Conservation (phyloP, 2,888 invertebrate genomes). For the Acleris sparsana region DNA sequence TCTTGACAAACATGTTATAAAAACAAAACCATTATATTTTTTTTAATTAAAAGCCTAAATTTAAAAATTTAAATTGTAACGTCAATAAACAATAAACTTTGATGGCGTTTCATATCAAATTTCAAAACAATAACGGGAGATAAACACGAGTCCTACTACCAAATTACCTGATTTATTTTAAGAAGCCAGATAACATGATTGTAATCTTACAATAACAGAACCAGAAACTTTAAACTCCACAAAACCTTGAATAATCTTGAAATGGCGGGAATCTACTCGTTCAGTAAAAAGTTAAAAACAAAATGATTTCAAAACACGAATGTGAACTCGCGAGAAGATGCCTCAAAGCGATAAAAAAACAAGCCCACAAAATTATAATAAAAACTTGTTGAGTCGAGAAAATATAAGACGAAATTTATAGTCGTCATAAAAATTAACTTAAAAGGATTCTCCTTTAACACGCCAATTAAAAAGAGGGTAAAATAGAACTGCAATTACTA, state of each 20-base stretch:
- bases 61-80: too few species aligned
- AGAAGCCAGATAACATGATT: too few species aligned
- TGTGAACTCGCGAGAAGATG: not conserved
- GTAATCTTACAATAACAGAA: too few species aligned
- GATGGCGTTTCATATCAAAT: too few species aligned
- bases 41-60: too few species aligned
- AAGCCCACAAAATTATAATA: slow-evolving; percentile 6
- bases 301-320: not conserved
- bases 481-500: slow-evolving; percentile 39
- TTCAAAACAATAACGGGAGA: too few species aligned
- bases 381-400: not conserved
- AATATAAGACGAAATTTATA: slow-evolving; percentile 1
- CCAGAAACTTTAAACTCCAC: not conserved
- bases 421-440: not conserved
- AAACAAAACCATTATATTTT: not conserved
- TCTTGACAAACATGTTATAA: not conserved
- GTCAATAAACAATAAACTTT: too few species aligned
- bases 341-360: slow-evolving; percentile 14
- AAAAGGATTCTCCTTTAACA: not conserved
- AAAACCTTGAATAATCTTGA: not conserved
- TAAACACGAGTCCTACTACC: too few species aligned
- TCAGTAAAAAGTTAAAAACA: not conserved
- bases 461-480: not conserved
- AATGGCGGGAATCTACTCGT: not conserved
- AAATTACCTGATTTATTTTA: too few species aligned